phyloP scores from a whole-genome alignment of 2,113 vertebrate genomes.

The Symphodus melops region DNA sequence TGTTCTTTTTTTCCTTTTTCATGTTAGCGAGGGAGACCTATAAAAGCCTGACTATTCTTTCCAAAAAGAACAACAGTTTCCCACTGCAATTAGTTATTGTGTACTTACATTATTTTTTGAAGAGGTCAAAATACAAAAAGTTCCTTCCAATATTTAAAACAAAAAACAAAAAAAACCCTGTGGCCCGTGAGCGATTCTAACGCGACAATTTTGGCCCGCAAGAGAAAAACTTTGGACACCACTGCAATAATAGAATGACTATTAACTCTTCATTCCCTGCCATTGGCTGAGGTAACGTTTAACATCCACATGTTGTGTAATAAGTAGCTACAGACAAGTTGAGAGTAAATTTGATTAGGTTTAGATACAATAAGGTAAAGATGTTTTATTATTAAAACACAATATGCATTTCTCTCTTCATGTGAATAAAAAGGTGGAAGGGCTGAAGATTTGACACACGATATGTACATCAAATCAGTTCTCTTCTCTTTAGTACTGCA shows the following conservation, averaged over 20 bases:
- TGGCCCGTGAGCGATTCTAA: too few relatives aligned
- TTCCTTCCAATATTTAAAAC: too few relatives aligned
- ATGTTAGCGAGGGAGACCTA: too few relatives aligned
- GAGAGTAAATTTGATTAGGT: not conserved
- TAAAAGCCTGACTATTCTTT: too few relatives aligned
- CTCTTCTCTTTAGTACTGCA: slow-evolving; percentile 46
- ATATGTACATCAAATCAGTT: slow-evolving; percentile 61
- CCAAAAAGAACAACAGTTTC: too few relatives aligned
- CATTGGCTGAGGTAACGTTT: not conserved
- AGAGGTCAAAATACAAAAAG: too few relatives aligned
- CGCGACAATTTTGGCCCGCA: too few relatives aligned
- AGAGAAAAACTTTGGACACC: too few relatives aligned
- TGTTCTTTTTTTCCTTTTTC: too few relatives aligned
- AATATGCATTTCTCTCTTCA: slow-evolving; percentile 30
- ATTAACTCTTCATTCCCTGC: not conserved
- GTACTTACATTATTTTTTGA: too few relatives aligned
- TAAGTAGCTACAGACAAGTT: not conserved
- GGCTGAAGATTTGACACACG: slow-evolving; percentile 58
- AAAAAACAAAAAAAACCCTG: too few relatives aligned
- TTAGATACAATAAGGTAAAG: slow-evolving; percentile 8
- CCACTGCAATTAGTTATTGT: too few relatives aligned
- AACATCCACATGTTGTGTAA: not conserved
- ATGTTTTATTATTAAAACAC: slow-evolving; percentile 40
- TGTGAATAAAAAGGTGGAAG: slow-evolving; percentile 39
- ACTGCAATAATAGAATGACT: not conserved